These are phyloP conservation scores for Hippopotamyrus pictus DNA, from an alignment of 2,797 vertebrate genomes.

Conservation along the genomic window DNA sequence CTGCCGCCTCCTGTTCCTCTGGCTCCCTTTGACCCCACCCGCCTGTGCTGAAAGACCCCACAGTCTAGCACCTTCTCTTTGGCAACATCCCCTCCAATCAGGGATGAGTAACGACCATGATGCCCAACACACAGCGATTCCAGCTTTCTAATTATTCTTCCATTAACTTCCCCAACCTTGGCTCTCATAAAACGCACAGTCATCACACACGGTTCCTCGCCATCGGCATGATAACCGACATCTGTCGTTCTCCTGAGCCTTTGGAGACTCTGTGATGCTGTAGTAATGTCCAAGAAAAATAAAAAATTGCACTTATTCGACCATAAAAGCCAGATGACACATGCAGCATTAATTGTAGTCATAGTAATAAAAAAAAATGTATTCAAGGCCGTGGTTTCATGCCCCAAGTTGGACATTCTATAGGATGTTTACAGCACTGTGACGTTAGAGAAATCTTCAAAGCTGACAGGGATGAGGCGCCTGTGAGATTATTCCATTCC, in stretches of 20 bases:
- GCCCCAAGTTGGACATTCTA: background rate
- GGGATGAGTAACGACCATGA: conserved; percentile 65
- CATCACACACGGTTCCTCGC: conserved; percentile 27
- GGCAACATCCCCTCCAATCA: conserved; percentile 54
- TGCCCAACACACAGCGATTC: conserved; percentile 61
- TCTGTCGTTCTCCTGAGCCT: background rate
- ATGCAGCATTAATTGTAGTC: background rate
- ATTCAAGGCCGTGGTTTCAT: background rate
- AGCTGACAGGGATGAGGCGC: background rate
- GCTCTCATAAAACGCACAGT: conserved; percentile 47
- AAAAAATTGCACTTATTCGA: background rate
- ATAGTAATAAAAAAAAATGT: background rate
- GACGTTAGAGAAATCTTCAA: background rate
- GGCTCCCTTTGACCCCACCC: conserved; percentile 39
- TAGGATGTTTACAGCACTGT: background rate
- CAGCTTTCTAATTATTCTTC: conserved; percentile 58
- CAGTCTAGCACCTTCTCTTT: conserved; percentile 26
- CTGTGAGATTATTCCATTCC: background rate
- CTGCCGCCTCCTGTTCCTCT: conserved; percentile 44
- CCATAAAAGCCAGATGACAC: background rate
- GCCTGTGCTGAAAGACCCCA: conserved; percentile 44
- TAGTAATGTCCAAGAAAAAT: background rate
- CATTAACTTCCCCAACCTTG: conserved; percentile 65
- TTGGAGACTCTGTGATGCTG: background rate
- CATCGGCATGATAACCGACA: background rate